Evolutionary conservation across 2,888 invertebrate genomes (phyloP), one percentile per base, ranked within the genome.

Genomic region (Drosophila stalkeri): DNA sequence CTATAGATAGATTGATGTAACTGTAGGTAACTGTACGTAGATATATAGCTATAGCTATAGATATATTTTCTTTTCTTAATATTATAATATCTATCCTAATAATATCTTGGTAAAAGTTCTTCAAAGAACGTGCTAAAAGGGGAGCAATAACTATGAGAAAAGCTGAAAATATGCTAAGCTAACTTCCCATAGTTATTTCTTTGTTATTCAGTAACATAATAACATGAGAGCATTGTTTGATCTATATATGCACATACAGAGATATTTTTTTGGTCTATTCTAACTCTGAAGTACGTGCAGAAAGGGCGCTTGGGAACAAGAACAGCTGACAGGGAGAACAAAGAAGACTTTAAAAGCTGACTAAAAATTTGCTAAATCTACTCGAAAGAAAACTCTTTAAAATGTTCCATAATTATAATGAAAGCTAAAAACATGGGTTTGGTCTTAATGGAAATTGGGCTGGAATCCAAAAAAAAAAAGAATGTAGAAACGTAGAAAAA

Each of bases 361-460:
- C 2, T 35, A 35, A 51, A 33, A 51, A 49, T 49, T 49, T n/a
- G 49, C 49, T 4, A 27, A n/a, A 55, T 3, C 14, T 8, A 18
- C 16, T 39, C 14, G 1, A 35, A 4, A n/a, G 44, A 6, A 31
- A 43, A 9, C 3, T 11, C 33, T n/a, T 23, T 12, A 3, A 49
- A 49, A 6, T 9, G 14, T 2, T 9, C 9, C 7, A 47, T 47
- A 47, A 27, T 9, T 27, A 51, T 18, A 51, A 18, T 51, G 18
- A 51, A 18, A 51, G 51, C 33, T 14, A 3, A 51, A 51, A 27
- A 9, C 27, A 27, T 9, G 8, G 27, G 27, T 0, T 1, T 8
- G 16, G 2, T 12, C 33, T 14, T 39, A 62, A 56, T 71, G 62
- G 51, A 54, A 37, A 55, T 51, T 27, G 43, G 41, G 11, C n/a